Base-by-base conservation (phyloP, 1,140 invertebrate genomes). In the Hycleus cichorii region DNA sequence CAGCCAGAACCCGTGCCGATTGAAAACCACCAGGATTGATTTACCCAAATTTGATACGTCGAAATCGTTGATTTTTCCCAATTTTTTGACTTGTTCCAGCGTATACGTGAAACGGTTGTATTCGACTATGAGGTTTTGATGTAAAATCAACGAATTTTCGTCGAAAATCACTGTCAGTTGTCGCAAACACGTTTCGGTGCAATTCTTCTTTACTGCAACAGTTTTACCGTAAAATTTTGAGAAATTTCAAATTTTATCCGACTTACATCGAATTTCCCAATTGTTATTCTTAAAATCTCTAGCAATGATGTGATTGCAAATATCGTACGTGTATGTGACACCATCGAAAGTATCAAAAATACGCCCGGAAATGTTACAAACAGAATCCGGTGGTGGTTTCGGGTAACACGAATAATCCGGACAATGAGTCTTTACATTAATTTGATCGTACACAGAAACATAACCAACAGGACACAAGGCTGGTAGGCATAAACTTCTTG, bases 321-420 rank as follows among this genome's bases (percentile, higher is more conserved):
- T 78, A 57, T 91, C 88, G 61, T 89, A 88, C 63, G 88, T 87
- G 52, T 81, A 88, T 45, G 89, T 82, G 0, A 81, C 77, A 6
- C 83, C 82, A 72, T 92, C 90, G 62, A 92, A 92, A 0, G 89
- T 91, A 50, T 79, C 84, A 64, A 92, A 84, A 3, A 83, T 85
- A 53, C 83, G 81, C 3, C 87, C 85, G 11, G 83, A 87, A 1
- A 91, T 73, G 60, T 87, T 84, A 68, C 90, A 92, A 44, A 81
- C 75, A 18, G 77, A 80, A 51, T 86, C 82, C 2, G 79, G 77
- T 12, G 80, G 76, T 1, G 78, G 76, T 2, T 80, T 76, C 1
- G 82, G 81, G n/a, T 80, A 75, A 62, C 88, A 90, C 3, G 76
- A 73, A 63, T 84, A 32, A 32, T 32, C 32, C 32, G 32, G 32